A percentile compares a stretch with the other conserved stretches of the same genome.
These are phyloP conservation scores for Hucho hucho DNA, from an alignment of 2,113 vertebrate species.

Conservation along the genomic window DNA sequence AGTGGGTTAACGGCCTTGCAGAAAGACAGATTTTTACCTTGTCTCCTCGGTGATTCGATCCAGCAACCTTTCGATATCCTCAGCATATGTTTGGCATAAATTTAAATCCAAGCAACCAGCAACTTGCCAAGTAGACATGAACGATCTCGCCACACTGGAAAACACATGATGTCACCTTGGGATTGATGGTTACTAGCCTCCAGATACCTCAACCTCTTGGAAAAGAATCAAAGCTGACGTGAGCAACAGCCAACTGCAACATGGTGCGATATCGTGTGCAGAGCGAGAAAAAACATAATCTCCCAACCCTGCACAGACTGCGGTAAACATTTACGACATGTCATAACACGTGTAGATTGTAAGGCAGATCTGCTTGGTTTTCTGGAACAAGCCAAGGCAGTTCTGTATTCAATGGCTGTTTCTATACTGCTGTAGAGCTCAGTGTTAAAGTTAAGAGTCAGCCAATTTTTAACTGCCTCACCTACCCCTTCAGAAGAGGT, in stretches of 20 bases:
- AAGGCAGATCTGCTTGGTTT: not conserved
- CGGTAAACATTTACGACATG: conserved; percentile 9
- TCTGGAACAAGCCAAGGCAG: not conserved
- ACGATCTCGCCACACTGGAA: conserved; percentile 14
- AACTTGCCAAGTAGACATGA: conserved; percentile 19
- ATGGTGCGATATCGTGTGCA: no score
- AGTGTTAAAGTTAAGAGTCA: no score
- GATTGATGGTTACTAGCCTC: conserved; percentile 35
- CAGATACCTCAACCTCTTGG: conserved; percentile 19
- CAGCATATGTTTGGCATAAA: conserved; percentile 26
- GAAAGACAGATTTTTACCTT: no score
- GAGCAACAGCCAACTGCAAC: no score
- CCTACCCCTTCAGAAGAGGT: no score
- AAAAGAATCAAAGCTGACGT: conserved; percentile 14
- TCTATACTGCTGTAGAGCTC: no score
- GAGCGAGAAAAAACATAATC: no score
- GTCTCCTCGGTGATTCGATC: not conserved
- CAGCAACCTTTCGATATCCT: not conserved
- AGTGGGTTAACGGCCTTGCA: no score
- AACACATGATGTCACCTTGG: conserved; percentile 3
- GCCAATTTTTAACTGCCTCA: no score
- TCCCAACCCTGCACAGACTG: not conserved
- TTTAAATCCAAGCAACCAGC: conserved; percentile 15
- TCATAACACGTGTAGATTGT: conserved; percentile 3
- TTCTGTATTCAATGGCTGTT: not conserved